phyloP scores from a whole-genome alignment of 1,140 invertebrate species.

The Sinella curviseta region DNA sequence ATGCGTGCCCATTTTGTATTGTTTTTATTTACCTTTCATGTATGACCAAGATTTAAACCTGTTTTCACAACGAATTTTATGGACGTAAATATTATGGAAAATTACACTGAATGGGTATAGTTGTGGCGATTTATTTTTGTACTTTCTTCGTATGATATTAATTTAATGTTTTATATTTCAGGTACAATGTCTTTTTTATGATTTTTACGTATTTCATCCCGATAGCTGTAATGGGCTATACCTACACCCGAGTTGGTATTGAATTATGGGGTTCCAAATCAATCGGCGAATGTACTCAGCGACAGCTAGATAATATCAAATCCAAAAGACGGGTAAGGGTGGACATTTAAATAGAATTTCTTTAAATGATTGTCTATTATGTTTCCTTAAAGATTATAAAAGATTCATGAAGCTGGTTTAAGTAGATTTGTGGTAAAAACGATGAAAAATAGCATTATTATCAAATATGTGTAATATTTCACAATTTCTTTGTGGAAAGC shows the following conservation, averaged over 20 bases:
- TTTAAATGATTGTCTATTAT: conserved; percentile 36
- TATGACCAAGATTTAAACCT: too few relatives aligned
- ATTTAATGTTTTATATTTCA: conserved; percentile 58
- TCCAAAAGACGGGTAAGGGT: conserved; percentile 86
- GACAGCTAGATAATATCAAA: conserved; percentile 85
- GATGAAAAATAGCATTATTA: too few relatives aligned
- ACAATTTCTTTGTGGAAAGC: too few relatives aligned
- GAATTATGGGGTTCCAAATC: conserved; percentile 93
- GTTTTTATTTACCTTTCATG: too few relatives aligned
- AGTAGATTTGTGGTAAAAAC: too few relatives aligned
- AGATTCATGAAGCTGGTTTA: too few relatives aligned
- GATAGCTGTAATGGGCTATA: conserved; percentile 85
- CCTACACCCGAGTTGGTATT: conserved; percentile 84
- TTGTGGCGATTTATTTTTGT: background rate
- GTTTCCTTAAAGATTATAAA: too few relatives aligned
- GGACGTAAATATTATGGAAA: too few relatives aligned
- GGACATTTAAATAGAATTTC: conserved; percentile 49
- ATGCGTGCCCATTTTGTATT: too few relatives aligned
- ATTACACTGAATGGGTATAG: background rate
- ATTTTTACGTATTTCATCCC: conserved; percentile 92
- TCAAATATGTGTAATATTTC: too few relatives aligned
- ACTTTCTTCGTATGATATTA: background rate
- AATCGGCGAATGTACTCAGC: conserved; percentile 88
- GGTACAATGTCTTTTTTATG: conserved; percentile 84
- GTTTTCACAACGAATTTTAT: too few relatives aligned